Conservation (phyloP, 2,797 vertebrate species). For the Rhodeus uyekii region DNA sequence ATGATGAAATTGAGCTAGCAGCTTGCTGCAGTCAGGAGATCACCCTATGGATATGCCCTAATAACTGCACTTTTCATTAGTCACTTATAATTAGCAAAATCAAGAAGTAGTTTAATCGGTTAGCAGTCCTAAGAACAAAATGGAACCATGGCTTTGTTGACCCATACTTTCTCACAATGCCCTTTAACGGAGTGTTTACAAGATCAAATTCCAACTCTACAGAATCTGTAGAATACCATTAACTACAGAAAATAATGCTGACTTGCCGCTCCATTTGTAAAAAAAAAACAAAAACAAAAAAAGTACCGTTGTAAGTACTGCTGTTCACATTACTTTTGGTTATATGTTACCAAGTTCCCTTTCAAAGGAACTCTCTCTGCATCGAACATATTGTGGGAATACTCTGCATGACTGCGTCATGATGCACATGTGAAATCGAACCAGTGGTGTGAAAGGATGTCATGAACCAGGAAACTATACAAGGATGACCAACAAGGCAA, state of each 20-base stretch:
- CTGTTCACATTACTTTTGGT: no score
- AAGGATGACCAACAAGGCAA: no score
- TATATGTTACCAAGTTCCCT: no score
- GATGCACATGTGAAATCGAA: no score
- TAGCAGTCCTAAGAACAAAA: slow-evolving; percentile 26
- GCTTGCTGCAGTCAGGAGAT: slow-evolving; percentile 53
- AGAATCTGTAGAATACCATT: not conserved
- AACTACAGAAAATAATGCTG: not conserved
- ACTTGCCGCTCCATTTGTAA: not conserved
- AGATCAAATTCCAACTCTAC: not conserved
- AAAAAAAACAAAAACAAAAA: not conserved
- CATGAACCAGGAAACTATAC: no score
- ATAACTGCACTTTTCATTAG: slow-evolving; percentile 59
- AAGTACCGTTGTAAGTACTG: no score
- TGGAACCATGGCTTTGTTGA: slow-evolving; percentile 31
- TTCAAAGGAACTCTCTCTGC: no score
- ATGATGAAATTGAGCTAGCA: slow-evolving; percentile 54
- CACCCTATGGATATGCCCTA: slow-evolving; percentile 51
- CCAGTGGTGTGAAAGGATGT: no score
- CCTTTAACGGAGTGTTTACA: not conserved
- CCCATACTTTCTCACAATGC: slow-evolving; percentile 23
- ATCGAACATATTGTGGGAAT: no score
- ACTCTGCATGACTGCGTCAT: no score
- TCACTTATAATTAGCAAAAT: slow-evolving; percentile 55
- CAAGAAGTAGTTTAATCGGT: slow-evolving; percentile 47